Base-by-base conservation (phyloP, 1,140 invertebrate species). In the Aricia agestis region DNA sequence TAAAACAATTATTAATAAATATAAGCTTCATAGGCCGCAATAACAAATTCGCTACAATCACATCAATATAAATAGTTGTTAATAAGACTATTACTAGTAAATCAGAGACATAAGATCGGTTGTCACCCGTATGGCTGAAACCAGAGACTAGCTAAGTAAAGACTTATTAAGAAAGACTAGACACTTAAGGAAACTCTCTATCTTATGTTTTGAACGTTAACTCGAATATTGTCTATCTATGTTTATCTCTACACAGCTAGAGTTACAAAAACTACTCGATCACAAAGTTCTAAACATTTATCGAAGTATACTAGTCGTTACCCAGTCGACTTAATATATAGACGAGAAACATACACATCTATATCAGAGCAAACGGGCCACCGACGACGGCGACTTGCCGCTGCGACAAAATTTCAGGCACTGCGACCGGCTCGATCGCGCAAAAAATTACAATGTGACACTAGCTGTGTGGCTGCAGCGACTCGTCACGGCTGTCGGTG, bases 231-330 rank as follows among this genome's bases (percentile, higher is more conserved):
- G 73, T 78, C 73, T 76, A 76, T 76, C 75, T 76, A 75, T 45
- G 61, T 65, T 59, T 69, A 69, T 45, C 66, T 65, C 68, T 69
- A 69, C 32, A 69, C 68, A 31, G 19, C 72, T 76, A 74, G 57
- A 69, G 71, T 77, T 77, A 79, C 66, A 79, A 79, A 79, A 79
- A 73, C 77, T 79, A 79, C 78, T 74, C 73, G 63, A 76, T 74
- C 77, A 78, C 73, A 78, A 74, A 68, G 72, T 66, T 63, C 75
- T 77, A 79, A 72, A 75, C 72, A 77, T 71, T 71, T 72, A 71
- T 61, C 45, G 45, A 52, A 52, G 45, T 52, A 52, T 52, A 52
- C 45, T 52, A 52, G 45, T 13, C 45, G 45, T 52, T 52, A 52
- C 45, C 63, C 66, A 68, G 67, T 71, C 13, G 58, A 25, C 66